Base-by-base conservation (phyloP, 2,113 vertebrate genomes). In the Sceloporus tristichus region DNA sequence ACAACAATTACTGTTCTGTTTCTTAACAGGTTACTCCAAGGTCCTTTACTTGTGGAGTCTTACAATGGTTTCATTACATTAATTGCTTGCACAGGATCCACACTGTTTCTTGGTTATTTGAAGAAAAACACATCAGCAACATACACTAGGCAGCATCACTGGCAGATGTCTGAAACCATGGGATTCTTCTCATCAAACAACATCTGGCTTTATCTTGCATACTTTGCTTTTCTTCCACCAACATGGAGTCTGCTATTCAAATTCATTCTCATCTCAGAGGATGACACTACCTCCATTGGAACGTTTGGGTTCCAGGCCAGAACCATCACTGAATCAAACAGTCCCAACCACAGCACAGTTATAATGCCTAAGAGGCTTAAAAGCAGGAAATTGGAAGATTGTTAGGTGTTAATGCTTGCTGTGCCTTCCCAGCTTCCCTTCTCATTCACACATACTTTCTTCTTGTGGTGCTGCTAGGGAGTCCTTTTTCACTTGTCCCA, bases 1-100 rank as follows among this genome's bases (percentile, higher is more conserved):
- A 83, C 59, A 93, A 95, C 85, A 87, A 93, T 93, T 91, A 92
- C 19, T 77, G 79, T 95, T 94, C 94, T 91, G 91, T 94, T 95
- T 62, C 59, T 96, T 95, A 70, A 92, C 90, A 90, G 79, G 94
- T 93, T 92, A 90, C 91, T 92, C 91, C 88, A 75, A 81, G 90
- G 92, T 91, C 88, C 80, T 91, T 93, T 86, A 88, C 91, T 93
- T 91, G 84, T 92, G 84, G 27, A 92, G 89, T 94, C 93, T 91
- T 82, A 78, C 70, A 81, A 56, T 92, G 79, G 85, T 91, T 85
- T 87, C 95, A 95, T 48, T 92, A 93, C 94, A 95, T 88, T 89
- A 91, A 94, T 94, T 92, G 94, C 89, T 85, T 93, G 91, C 0
- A 82, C 86, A 92, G 88, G 86, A 92, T 74, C 4, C 92, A 94